phyloP scores from a whole-genome alignment of 2,113 vertebrate genomes.

The Triplophysa tibetana region DNA sequence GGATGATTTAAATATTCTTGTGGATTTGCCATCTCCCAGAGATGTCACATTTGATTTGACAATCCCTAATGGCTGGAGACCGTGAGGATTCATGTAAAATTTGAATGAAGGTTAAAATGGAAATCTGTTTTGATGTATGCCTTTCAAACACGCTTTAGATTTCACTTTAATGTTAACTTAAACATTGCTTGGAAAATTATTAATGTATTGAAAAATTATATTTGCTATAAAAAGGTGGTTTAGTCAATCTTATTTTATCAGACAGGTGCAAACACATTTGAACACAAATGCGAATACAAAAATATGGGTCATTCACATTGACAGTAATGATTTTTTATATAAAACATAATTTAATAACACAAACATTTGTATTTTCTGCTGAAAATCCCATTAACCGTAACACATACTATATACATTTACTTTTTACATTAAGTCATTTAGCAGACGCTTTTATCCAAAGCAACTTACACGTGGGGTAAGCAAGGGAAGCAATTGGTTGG shows the following conservation, averaged over 20 bases:
- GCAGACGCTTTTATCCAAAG: too few species aligned
- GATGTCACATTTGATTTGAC: constrained; percentile 73
- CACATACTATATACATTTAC: too few species aligned
- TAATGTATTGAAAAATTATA: neutral
- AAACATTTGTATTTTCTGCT: too few species aligned
- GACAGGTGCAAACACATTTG: neutral
- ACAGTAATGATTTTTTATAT: too few species aligned
- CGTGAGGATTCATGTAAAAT: constrained; percentile 62
- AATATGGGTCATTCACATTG: too few species aligned
- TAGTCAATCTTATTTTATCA: too few species aligned
- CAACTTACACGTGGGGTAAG: too few species aligned
- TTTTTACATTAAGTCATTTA: too few species aligned
- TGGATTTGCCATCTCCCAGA: constrained; percentile 51
- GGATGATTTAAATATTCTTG: constrained; percentile 71
- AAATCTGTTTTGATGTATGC: constrained; percentile 62
- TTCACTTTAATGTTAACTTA: constrained; percentile 53
- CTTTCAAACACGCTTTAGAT: constrained; percentile 58
- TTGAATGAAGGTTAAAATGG: constrained; percentile 65
- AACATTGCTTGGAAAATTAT: neutral
- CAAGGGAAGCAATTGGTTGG: too few species aligned
- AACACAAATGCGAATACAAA: neutral
- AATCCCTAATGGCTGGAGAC: constrained; percentile 68
- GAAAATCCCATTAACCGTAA: too few species aligned
- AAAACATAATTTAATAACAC: too few species aligned
- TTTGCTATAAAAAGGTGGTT: too few species aligned